Evolutionary conservation across 2,888 invertebrate genomes (phyloP), one percentile per base, ranked within the genome.

Genomic region (Heliconius ethilla): DNA sequence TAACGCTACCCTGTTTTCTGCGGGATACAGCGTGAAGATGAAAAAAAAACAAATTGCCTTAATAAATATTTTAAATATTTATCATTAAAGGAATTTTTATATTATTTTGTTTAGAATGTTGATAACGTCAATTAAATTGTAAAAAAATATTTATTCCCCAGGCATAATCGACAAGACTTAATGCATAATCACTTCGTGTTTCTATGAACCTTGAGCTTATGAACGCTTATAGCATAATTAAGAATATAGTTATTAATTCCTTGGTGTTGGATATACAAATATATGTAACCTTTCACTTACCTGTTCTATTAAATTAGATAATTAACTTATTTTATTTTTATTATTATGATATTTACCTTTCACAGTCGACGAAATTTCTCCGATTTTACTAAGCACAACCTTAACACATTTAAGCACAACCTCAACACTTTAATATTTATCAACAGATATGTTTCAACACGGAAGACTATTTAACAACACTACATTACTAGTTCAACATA

Each of bases 351-450:
- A 85, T 90, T 89, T 83, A 93, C 93, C 92, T 90, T 92, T 91
- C 75, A 91, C 83, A 76, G 87, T 85, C 81, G 86, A 85, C 83
- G 87, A 87, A 83, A 92, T 89, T 82, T 90, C 89, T 89, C 88
- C 89, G 87, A 91, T 89, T 87, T 88, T 90, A 85, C 87, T 79
- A 81, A 86, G 81, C 91, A 91, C 92, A 92, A 92, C 90, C 91
- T 87, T 86, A 82, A 83, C 87, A 90, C 89, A 33, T 33, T 33
- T 33, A 33, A 33, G 33, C 33, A 33, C 33, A 33, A 33, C 33
- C 33, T 9, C 33, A 85, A 86, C 85, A 83, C 83, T 69, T 67
- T 82, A 63, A 18, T 80, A 81, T 73, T n/a, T 80, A 82, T 81
- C 79, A 82, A 85, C 83, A 84, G 85, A 86, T 85, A 83, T 82